phyloP scores from a whole-genome alignment of 2,797 vertebrate genomes.

The Bradypodion pumilum region DNA sequence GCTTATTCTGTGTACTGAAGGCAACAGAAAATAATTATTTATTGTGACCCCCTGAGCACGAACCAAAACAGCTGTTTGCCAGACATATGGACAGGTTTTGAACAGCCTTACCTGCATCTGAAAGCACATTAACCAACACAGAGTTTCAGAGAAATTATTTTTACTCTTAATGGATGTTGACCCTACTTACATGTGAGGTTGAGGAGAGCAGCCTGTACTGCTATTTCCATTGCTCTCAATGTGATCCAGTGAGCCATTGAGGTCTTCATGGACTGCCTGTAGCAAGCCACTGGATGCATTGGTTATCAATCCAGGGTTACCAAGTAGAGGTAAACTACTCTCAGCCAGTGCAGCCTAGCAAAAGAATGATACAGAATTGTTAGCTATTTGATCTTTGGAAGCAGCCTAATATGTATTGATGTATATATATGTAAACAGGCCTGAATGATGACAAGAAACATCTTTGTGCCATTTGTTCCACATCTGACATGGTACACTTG shows the following conservation, averaged over 20 bases:
- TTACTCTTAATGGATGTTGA: constrained; percentile 36
- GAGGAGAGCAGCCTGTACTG: constrained; percentile 95
- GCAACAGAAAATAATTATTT: not conserved
- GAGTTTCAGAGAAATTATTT: constrained; percentile 33
- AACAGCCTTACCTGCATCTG: constrained; percentile 44
- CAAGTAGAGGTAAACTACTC: constrained; percentile 95
- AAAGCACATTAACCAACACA: constrained; percentile 48
- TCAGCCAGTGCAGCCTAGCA: constrained; percentile 94
- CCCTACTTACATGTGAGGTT: constrained; percentile 92
- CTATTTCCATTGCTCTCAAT: constrained; percentile 97
- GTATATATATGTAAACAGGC: constrained; percentile 9
- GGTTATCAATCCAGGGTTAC: constrained; percentile 90
- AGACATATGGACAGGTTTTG: constrained; percentile 11
- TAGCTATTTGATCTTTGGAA: constrained; percentile 5
- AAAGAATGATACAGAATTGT: constrained; percentile 55
- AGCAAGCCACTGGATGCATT: constrained; percentile 90
- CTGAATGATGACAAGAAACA: constrained; percentile 26
- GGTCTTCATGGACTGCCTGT: constrained; percentile 91
- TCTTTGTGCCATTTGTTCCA: constrained; percentile 27
- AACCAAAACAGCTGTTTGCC: not conserved
- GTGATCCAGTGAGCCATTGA: constrained; percentile 95
- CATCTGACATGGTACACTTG: not conserved
- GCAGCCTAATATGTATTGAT: constrained; percentile 22
- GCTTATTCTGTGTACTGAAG: not conserved
- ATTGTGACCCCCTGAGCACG: too few relatives aligned